These are phyloP conservation scores for Cheiracanthium punctorium DNA, from an alignment of 2,888 invertebrate genomes.

Conservation along the genomic window DNA sequence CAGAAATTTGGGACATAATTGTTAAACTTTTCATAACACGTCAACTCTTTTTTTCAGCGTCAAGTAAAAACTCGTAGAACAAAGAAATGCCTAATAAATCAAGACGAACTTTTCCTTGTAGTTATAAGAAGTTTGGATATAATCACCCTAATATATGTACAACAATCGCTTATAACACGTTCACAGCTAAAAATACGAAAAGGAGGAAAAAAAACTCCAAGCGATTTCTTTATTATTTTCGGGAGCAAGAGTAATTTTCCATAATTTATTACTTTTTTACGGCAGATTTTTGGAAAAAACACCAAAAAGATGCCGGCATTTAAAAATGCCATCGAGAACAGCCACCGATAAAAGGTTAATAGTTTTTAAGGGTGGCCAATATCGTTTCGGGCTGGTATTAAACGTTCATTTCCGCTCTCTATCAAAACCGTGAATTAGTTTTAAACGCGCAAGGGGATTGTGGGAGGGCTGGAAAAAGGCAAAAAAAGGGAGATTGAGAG, in stretches of 20 bases:
- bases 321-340: not conserved
- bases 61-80: not conserved
- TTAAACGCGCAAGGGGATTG: conserved; percentile 27
- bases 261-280: conserved; percentile 63
- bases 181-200: too few relatives aligned
- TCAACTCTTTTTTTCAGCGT: not conserved
- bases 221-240: not conserved
- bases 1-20: too few relatives aligned
- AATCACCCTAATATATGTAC: not conserved
- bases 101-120: not conserved
- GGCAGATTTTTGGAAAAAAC: not conserved
- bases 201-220: not conserved
- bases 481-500: conserved; percentile 18
- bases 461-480: not conserved
- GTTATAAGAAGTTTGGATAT: not conserved
- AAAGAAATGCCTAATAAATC: not conserved
- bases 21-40: too few relatives aligned
- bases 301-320: not conserved
- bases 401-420: conserved; percentile 64
- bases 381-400: conserved; percentile 61
- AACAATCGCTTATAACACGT: too few relatives aligned
- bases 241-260: conserved; percentile 29
- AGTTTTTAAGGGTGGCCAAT: conserved; percentile 64
- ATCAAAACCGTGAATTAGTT: conserved; percentile 66
- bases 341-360: conserved; percentile 63